A percentile compares a stretch with the other conserved stretches of the same genome.
phyloP scores from a whole-genome alignment of 2,888 invertebrate genomes.

The Parnassius glacialis region DNA sequence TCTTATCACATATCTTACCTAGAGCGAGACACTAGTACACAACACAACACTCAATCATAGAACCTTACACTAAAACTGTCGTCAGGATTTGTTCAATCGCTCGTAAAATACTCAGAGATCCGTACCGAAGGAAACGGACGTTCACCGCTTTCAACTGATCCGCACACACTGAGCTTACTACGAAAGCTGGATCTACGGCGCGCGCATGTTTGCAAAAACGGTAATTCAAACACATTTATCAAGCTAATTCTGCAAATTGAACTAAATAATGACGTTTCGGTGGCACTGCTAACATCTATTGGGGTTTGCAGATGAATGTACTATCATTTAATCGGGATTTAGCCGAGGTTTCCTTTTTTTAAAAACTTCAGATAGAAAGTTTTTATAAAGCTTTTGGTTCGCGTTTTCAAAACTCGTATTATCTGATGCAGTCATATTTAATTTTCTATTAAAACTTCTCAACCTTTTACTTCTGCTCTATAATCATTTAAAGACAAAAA shows the following conservation, averaged over 20 bases:
- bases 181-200: constrained; percentile 60
- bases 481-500: too few relatives aligned
- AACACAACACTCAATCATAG: constrained; percentile 29
- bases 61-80: constrained; percentile 26
- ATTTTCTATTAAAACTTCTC: too few relatives aligned
- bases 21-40: constrained; percentile 17
- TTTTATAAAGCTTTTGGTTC: too few relatives aligned
- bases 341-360: too few relatives aligned
- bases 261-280: constrained; percentile 72
- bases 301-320: constrained; percentile 57
- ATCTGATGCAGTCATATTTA: too few relatives aligned
- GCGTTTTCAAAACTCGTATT: too few relatives aligned
- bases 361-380: too few relatives aligned
- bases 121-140: constrained; percentile 18
- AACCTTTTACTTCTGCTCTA: too few relatives aligned
- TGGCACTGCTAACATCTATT: constrained; percentile 51
- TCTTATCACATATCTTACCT: constrained; percentile 15
- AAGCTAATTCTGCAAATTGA: constrained; percentile 76
- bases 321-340: constrained; percentile 42
- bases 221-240: constrained; percentile 78
- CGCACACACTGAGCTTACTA: constrained; percentile 52
- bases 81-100: constrained; percentile 16
- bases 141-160: constrained; percentile 22
- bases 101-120: constrained; percentile 11
- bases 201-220: constrained; percentile 69